phyloP scores from a whole-genome alignment of 2,888 invertebrate genomes.

The Ellobium chinense region DNA sequence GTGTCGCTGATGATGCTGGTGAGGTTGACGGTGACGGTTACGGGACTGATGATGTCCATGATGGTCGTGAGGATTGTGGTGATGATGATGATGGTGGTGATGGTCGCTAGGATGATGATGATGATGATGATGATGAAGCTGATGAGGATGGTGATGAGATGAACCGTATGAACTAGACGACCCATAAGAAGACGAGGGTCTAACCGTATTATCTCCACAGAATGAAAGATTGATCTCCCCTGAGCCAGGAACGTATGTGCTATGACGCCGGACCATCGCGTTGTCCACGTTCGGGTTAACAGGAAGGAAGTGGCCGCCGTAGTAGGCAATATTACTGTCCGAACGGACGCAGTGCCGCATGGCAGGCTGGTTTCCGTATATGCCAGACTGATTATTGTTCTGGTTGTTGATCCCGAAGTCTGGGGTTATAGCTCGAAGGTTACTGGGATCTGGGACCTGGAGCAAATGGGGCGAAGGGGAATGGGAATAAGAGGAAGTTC shows the following conservation, averaged over 20 bases:
- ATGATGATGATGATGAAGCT: not conserved
- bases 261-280: constrained; percentile 16
- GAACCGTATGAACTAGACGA: constrained; percentile 31
- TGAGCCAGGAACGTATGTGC: constrained; percentile 15
- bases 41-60: not conserved
- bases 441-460: constrained; percentile 32
- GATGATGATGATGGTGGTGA: not conserved
- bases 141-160: constrained; percentile 27
- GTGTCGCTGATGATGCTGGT: not conserved
- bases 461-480: constrained; percentile 30
- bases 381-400: not conserved
- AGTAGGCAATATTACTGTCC: constrained; percentile 39
- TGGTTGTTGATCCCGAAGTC: not conserved
- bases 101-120: not conserved
- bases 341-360: constrained; percentile 37
- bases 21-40: not conserved
- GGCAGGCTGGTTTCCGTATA: not conserved
- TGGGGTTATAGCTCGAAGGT: constrained; percentile 1
- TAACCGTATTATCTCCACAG: constrained; percentile 26
- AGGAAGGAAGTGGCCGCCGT: not conserved
- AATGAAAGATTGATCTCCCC: constrained; percentile 27
- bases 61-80: not conserved
- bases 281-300: not conserved
- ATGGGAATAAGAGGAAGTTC: not conserved
- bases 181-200: constrained; percentile 29